phyloP scores from a whole-genome alignment of 2,888 invertebrate genomes.

The Cyaniris semiargus region DNA sequence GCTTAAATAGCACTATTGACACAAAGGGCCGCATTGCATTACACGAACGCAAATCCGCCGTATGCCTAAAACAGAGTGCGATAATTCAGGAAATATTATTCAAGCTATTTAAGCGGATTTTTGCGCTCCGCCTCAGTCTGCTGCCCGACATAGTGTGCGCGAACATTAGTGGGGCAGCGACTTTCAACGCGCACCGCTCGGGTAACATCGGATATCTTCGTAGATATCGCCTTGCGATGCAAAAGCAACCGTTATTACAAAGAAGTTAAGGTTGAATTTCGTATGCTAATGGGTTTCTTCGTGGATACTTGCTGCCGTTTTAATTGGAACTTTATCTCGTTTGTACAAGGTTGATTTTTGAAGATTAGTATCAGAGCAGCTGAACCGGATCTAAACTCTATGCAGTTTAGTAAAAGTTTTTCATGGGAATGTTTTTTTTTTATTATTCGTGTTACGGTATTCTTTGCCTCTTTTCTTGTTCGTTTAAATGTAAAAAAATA shows the following conservation, averaged over 20 bases:
- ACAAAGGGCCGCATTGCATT: too few relatives aligned
- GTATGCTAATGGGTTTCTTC: neutral
- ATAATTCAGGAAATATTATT: too few relatives aligned
- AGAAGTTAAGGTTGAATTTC: neutral
- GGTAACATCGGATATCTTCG: conserved; percentile 51
- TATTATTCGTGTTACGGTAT: conserved; percentile 15
- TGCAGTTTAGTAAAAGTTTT: conserved; percentile 28
- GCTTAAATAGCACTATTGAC: too few relatives aligned
- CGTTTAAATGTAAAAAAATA: conserved; percentile 2
- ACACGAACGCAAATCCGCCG: too few relatives aligned
- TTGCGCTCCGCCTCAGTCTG: neutral
- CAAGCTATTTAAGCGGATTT: neutral
- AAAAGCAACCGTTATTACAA: neutral
- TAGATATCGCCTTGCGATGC: neutral
- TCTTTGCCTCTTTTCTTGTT: neutral
- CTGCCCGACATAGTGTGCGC: neutral
- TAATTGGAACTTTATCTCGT: neutral
- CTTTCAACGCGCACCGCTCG: conserved; percentile 67
- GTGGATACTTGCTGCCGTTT: neutral
- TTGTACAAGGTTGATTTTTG: neutral
- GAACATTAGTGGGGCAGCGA: conserved; percentile 42
- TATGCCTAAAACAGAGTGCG: too few relatives aligned
- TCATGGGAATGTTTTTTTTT: conserved; percentile 24
- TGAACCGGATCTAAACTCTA: conserved; percentile 26
- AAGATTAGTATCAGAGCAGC: conserved; percentile 32